phyloP scores from a whole-genome alignment of 2,888 invertebrate genomes.

The Elysia crispata region DNA sequence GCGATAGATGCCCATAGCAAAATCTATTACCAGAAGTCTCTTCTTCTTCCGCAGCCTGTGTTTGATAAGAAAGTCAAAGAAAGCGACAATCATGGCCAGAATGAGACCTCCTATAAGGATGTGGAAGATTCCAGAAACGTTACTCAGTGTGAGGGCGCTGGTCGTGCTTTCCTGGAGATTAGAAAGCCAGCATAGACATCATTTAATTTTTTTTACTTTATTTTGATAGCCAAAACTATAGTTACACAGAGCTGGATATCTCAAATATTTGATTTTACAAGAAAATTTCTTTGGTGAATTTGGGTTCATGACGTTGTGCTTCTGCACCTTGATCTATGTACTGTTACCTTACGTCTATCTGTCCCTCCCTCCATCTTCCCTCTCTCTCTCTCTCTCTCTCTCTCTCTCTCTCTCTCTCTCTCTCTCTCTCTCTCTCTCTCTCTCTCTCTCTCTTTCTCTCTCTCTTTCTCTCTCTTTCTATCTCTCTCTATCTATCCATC shows the following conservation, averaged over 20 bases:
- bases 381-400: conserved; percentile 19
- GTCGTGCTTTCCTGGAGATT: conserved; percentile 51
- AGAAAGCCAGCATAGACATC: not conserved
- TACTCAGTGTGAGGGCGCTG: conserved; percentile 56
- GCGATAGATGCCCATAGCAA: not conserved
- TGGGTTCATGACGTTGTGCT: no score
- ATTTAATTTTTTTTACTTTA: no score
- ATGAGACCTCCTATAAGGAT: conserved; percentile 57
- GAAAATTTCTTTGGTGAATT: no score
- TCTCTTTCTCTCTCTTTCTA: no score
- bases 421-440: not conserved
- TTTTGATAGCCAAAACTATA: no score
- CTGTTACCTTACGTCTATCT: not conserved
- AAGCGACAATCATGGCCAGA: conserved; percentile 55
- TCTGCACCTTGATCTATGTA: not conserved
- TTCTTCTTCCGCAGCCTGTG: conserved; percentile 47
- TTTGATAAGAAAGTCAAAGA: conserved; percentile 55
- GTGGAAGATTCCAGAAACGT: conserved; percentile 60
- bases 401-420: conserved; percentile 15
- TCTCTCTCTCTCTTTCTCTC: no score
- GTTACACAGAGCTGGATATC: no score
- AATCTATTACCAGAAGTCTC: conserved; percentile 15
- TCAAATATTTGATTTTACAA: no score
- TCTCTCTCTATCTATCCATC: no score
- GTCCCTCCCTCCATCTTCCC: not conserved